A percentile compares a stretch with the other conserved stretches of the same genome.
Evolutionary conservation across 2,113 vertebrate species (phyloP).

Genomic region (Emberiza fucata): DNA sequence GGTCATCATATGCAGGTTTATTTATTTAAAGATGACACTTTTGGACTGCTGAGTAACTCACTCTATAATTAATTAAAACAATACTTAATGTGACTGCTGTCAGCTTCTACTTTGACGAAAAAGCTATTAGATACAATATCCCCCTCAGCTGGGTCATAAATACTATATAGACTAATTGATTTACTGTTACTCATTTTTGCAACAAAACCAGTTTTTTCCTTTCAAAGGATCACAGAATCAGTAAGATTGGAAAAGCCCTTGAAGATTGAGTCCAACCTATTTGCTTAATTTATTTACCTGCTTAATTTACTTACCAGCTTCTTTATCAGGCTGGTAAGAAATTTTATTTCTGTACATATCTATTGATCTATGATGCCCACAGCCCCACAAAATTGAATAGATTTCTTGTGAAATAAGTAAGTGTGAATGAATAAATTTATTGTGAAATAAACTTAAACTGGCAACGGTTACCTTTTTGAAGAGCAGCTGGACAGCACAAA

Average conservation of each 20-base stretch:
- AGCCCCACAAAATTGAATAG: fast-evolving
- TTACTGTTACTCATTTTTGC: background rate
- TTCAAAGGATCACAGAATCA: background rate
- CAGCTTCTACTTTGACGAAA: background rate
- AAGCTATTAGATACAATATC: background rate
- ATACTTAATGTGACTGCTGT: background rate
- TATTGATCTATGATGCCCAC: background rate
- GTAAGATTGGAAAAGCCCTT: background rate
- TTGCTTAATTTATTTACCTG: background rate
- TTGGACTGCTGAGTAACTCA: background rate
- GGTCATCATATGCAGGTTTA: background rate
- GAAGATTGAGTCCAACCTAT: background rate
- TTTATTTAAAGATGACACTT: background rate
- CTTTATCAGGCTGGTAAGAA: background rate
- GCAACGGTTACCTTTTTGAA: background rate
- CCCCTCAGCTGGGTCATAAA: background rate
- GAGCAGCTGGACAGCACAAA: background rate
- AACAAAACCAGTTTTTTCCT: background rate
- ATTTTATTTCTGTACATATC: background rate
- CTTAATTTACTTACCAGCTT: background rate
- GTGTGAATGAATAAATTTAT: background rate
- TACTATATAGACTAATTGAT: background rate
- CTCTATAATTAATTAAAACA: background rate
- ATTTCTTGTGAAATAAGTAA: background rate
- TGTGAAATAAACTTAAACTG: background rate